Conservation (phyloP, 2,888 invertebrate genomes). For the Ypsolopha scabrella region DNA sequence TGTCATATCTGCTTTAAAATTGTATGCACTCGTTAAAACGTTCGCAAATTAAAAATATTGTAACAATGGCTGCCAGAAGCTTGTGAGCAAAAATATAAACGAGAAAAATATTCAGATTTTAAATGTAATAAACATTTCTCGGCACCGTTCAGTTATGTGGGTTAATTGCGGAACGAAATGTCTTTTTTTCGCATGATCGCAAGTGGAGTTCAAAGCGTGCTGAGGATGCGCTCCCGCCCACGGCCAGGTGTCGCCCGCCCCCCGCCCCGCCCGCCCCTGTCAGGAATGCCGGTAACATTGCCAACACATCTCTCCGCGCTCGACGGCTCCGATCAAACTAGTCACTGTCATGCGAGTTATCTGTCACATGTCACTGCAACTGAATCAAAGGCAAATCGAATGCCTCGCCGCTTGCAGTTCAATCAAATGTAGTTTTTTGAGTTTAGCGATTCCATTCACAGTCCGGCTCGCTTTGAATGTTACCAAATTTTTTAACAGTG, state of each 20-base stretch:
- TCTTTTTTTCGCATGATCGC: constrained; percentile 22
- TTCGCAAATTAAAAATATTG: constrained; percentile 1
- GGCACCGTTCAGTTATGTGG: constrained; percentile 24
- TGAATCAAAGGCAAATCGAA: constrained; percentile 14
- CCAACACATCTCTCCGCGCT: constrained; percentile 28
- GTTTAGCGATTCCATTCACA: not conserved
- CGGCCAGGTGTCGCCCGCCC: constrained; percentile 36
- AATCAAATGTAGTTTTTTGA: constrained; percentile 1
- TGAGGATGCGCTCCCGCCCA: constrained; percentile 31
- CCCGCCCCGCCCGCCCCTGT: constrained; percentile 21
- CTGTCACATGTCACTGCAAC: constrained; percentile 21
- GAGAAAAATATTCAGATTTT: constrained; percentile 1
- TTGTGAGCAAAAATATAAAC: not conserved
- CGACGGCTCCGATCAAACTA: constrained; percentile 28
- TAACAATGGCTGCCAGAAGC: not conserved
- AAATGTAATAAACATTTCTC: constrained; percentile 5
- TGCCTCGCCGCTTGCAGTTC: constrained; percentile 1
- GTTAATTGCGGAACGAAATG: constrained; percentile 29
- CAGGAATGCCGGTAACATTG: constrained; percentile 30
- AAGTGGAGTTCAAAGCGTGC: constrained; percentile 35
- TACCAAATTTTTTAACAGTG: not conserved
- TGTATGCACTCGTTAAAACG: not conserved
- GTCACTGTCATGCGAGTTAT: constrained; percentile 27
- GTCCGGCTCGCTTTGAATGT: not conserved
- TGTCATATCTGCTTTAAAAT: not conserved